A percentile compares a stretch with the other conserved stretches of the same genome.
phyloP scores from a whole-genome alignment of 2,888 invertebrate genomes.

The Tachina fera region DNA sequence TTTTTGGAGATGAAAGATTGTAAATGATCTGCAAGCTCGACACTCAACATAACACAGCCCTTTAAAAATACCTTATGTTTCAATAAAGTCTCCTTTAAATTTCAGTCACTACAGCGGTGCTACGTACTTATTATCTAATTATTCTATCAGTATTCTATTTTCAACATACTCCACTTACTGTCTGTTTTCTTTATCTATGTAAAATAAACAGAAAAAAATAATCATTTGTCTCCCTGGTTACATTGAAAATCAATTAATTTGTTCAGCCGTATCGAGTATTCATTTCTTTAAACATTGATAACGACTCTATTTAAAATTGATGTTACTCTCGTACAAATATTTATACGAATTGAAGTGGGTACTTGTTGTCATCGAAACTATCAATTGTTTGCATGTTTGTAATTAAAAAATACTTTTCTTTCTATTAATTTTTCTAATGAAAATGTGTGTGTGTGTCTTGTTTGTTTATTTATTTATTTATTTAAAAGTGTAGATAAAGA shows the following conservation, averaged over 20 bases:
- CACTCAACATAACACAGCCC: too few relatives aligned
- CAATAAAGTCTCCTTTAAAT: too few relatives aligned
- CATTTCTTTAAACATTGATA: slow-evolving; percentile 50
- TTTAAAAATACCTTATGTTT: too few relatives aligned
- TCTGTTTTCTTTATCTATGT: slow-evolving; percentile 9
- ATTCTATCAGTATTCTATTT: too few relatives aligned
- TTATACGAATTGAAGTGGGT: slow-evolving; percentile 50
- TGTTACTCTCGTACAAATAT: slow-evolving; percentile 33
- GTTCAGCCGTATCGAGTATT: slow-evolving; percentile 48
- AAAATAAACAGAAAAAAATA: slow-evolving; percentile 37
- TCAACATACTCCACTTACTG: not conserved
- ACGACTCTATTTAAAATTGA: slow-evolving; percentile 52
- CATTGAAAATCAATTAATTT: slow-evolving; percentile 79
- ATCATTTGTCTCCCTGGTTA: slow-evolving; percentile 59
- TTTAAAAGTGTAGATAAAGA: slow-evolving; percentile 37
- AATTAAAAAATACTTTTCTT: slow-evolving; percentile 68
- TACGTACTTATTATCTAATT: too few relatives aligned
- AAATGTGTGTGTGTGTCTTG: not conserved
- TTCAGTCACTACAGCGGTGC: too few relatives aligned
- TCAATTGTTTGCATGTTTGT: slow-evolving; percentile 67
- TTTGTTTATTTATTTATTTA: slow-evolving; percentile 25
- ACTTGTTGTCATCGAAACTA: slow-evolving; percentile 53
- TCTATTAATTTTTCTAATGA: slow-evolving; percentile 30
- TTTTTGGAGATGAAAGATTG: too few relatives aligned
- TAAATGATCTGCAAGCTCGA: too few relatives aligned